Base-by-base conservation (phyloP, 1,140 invertebrate species). In the Macrosteles quadrilineatus region DNA sequence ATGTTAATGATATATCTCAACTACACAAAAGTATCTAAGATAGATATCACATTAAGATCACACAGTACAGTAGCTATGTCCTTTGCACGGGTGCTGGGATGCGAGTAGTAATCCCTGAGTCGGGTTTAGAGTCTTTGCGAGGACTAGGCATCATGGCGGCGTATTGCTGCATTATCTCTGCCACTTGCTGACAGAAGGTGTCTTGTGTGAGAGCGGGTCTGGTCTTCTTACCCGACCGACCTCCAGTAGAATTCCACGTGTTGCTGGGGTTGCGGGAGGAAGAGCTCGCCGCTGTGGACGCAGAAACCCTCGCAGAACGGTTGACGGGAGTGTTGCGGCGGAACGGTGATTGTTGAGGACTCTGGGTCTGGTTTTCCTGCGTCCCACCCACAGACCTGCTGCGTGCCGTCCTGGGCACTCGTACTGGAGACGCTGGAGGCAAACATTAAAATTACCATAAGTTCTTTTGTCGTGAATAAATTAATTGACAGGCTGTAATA, bases 191-290 rank as follows among this genome's bases (percentile, higher is more conserved):
- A 11, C 82, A 84, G 75, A 91, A 92, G 0, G 89, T 91, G 19
- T 92, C 90, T 1, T 84, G 78, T 40, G 83, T 85, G n/a, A 91
- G 79, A 0, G 83, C 83, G 0, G 89, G 85, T 32, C 90, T 83
- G 17, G 87, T 80, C 82, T 81, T 29, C 73, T 76, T 74, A 71
- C 80, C 23, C 75, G 0, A 79, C 83, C 53, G 81, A 81, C 6
- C 89, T 82, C 1, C 89, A 32, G 69, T 43, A 4, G 47, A 89
- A 72, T 86, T 88, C 90, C 90, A 91, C 0, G 90, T 91, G 70
- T 89, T 90, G 47, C 53, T 72, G 77, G 84, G 69, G 70, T 89
- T 90, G 71, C 82, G 31, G 77, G 82, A 85, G 0, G 79, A 80
- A 0, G 83, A 77, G 25, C 81, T 80, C 0, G 83, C 83, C 1